Conservation (phyloP, 2,797 vertebrate genomes). For the Leptodon cayanensis region DNA sequence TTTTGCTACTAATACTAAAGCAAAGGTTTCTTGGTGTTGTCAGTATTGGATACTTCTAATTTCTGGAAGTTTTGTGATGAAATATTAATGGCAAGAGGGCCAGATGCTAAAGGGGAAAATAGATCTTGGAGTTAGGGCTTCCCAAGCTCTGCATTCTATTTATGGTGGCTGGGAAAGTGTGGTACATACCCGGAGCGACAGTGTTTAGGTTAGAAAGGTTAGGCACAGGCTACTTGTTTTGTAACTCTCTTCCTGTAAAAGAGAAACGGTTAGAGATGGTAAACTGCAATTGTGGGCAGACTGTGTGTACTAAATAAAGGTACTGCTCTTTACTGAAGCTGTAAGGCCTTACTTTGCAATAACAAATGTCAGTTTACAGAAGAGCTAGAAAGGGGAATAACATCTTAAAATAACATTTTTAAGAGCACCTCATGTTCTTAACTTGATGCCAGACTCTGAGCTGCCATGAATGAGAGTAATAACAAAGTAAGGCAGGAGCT, state of each 20-base stretch:
- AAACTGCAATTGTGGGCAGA: constrained; percentile 3
- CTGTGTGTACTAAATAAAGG: not conserved
- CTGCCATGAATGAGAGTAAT: not conserved
- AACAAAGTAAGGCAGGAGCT: not conserved
- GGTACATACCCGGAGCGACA: not conserved
- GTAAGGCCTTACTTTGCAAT: not conserved
- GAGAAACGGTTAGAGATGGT: not conserved
- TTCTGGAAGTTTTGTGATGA: not conserved
- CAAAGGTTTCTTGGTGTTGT: not conserved
- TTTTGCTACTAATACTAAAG: not conserved
- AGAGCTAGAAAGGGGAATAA: not conserved
- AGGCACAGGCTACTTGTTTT: not conserved
- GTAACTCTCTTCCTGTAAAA: not conserved
- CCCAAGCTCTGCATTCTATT: not conserved
- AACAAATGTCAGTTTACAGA: constrained; percentile 30
- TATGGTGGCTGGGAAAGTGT: not conserved
- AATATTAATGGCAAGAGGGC: not conserved
- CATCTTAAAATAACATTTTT: constrained; percentile 33
- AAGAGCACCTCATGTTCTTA: constrained; percentile 37
- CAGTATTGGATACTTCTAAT: not conserved
- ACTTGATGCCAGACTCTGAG: not conserved
- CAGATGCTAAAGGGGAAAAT: not conserved
- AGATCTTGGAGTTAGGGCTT: not conserved
- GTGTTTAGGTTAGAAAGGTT: constrained; percentile 12
- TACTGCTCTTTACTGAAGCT: not conserved